Evolutionary conservation across 2,888 invertebrate species (phyloP), one percentile per base, ranked within the genome.

Genomic region (Cryptocephalus moraei): DNA sequence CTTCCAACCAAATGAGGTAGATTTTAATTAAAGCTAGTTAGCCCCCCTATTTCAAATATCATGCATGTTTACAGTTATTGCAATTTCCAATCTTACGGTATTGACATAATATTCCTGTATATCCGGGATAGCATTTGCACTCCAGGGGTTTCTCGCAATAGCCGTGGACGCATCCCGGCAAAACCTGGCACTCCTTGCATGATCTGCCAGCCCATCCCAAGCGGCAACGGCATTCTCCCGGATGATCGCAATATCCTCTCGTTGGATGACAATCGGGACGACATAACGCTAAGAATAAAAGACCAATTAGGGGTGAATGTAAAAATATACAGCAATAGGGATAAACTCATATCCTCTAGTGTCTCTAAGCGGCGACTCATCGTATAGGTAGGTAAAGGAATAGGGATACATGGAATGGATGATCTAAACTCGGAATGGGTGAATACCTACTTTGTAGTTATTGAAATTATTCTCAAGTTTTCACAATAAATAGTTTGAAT

Each of bases 81-180:
- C 2, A 36, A 36, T 36, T 36, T 12, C 2, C 6, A 6, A 52
- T 75, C 84, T 81, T 69, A 94, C 93, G 86, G 56, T 83, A 87
- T 70, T 92, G 88, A 61, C 90, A 91, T 44, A 91, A 72, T 48
- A 91, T 75, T 49, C 94, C 94, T 9, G 89, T 91, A 78, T 86
- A 95, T n/a, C 94, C 94, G 3, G 88, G 84, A 45, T 83, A 73
- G 66, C 95, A 95, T 65, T 84, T 85, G 73, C 95, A 95, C 69
- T 94, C 90, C 34, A 91, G 77, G 4, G 93, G 91, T 65, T 89
- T 86, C 56, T 84, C 82, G 69, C 94, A 95, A 62, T 82, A 87
- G 9, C 95, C 94, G 63, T 91, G 87, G 61, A 85, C 82, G 70
- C 94, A 95, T 55, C 92, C 92, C 0, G 94, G 93, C 61, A 93